Evolutionary conservation across 2,888 invertebrate genomes (phyloP).

Genomic region (Cosmia trapezina): DNA sequence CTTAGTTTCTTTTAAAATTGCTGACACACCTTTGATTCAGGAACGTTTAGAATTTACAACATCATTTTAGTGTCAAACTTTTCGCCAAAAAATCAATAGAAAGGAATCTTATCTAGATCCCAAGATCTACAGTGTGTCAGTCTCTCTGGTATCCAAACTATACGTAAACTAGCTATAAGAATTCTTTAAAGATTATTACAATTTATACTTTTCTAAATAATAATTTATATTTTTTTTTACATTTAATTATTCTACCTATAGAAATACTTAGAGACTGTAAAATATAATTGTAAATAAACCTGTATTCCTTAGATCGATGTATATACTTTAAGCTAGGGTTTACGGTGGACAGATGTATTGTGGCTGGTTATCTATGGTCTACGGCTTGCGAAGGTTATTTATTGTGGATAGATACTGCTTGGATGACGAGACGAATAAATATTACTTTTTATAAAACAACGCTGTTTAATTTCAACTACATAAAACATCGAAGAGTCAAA

Average conservation of each 20-base stretch:
- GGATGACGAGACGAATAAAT: conserved; percentile 63
- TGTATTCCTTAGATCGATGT: conserved; percentile 49
- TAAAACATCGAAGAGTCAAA: too few relatives aligned
- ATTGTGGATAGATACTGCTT: conserved; percentile 55
- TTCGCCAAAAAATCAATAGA: background rate
- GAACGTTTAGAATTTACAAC: background rate
- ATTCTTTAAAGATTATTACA: conserved; percentile 33
- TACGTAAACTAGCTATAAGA: conserved; percentile 46
- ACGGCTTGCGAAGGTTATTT: conserved; percentile 62
- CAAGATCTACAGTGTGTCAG: background rate
- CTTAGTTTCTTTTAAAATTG: background rate
- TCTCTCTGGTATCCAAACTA: conserved; percentile 32
- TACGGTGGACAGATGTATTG: conserved; percentile 40
- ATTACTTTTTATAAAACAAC: conserved; percentile 58
- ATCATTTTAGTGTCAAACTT: background rate
- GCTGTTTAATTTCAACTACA: conserved; percentile 48
- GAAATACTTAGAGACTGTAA: conserved; percentile 64
- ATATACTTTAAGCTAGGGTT: conserved; percentile 52
- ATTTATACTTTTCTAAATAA: conserved; percentile 33
- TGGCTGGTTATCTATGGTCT: conserved; percentile 46
- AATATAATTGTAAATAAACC: conserved; percentile 62
- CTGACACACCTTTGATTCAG: background rate
- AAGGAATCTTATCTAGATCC: background rate
- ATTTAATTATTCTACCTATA: conserved; percentile 31
- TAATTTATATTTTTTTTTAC: conserved; percentile 20